Percentiles rank a stretch among this genome's conserved stretches.
Conservation (phyloP, 2,888 invertebrate genomes). For the Drosophila neonasuta region DNA sequence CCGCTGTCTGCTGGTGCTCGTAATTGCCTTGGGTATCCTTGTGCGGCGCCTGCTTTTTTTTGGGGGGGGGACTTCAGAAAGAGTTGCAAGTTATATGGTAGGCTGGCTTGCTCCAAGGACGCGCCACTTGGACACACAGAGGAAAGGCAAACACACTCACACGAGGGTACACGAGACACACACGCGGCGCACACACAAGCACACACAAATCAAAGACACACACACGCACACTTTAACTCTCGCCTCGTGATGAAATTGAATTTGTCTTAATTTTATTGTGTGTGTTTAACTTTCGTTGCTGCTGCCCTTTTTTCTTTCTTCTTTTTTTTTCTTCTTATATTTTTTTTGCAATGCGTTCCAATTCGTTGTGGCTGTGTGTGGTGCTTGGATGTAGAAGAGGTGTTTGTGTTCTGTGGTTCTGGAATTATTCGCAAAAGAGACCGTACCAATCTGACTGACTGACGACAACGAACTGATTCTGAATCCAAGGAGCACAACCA, state of each 20-base stretch:
- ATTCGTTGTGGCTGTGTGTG: conserved; percentile 46
- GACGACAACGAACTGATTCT: conserved; percentile 79
- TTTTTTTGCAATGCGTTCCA: conserved; percentile 46
- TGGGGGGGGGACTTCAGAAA: conserved; percentile 33
- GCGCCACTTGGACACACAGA: conserved; percentile 59
- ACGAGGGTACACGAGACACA: conserved; percentile 12
- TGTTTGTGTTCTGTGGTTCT: conserved; percentile 18
- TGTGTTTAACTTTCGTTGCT: conserved; percentile 10
- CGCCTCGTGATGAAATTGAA: conserved; percentile 33
- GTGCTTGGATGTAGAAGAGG: conserved; percentile 33
- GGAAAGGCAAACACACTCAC: conserved; percentile 26
- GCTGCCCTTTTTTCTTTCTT: conserved; percentile 4
- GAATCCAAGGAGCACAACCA: conserved; percentile 79
- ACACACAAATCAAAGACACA: conserved; percentile 10
- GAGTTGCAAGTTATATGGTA: conserved; percentile 15
- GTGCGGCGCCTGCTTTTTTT: conserved; percentile 51
- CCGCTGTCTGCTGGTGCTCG: conserved; percentile 18
- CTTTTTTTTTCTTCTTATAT: conserved; percentile 9
- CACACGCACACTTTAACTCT: conserved; percentile 1
- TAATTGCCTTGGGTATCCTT: conserved; percentile 36
- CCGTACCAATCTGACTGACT: conserved; percentile 74
- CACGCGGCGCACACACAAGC: conserved; percentile 31
- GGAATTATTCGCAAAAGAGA: conserved; percentile 51
- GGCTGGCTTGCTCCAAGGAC: conserved; percentile 63
- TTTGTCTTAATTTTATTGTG: conserved; percentile 32